phyloP scores from a whole-genome alignment of 2,113 vertebrate genomes.

The Oplegnathus fasciatus region DNA sequence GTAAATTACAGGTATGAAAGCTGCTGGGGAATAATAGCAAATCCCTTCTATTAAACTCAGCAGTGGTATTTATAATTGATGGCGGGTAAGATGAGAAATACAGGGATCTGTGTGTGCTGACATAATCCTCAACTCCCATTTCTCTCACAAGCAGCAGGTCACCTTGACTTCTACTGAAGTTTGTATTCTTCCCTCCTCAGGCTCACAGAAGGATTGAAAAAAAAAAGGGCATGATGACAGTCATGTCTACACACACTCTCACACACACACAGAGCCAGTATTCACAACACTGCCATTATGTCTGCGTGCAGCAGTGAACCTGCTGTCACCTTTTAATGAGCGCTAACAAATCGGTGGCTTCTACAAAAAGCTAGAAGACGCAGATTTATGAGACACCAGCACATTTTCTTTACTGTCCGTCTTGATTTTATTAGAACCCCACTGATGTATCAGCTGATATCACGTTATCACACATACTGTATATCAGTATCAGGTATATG shows the following conservation, averaged over 20 bases:
- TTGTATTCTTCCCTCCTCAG: slow-evolving; percentile 36
- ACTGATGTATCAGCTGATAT: background rate
- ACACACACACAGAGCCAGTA: background rate
- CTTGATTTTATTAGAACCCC: background rate
- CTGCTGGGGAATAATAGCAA: background rate
- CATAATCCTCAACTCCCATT: slow-evolving; percentile 29
- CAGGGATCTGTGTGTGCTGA: slow-evolving; percentile 16
- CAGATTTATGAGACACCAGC: background rate
- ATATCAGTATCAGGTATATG: background rate
- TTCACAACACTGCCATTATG: background rate
- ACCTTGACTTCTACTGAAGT: slow-evolving; percentile 59
- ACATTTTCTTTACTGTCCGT: slow-evolving; percentile 5
- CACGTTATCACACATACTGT: background rate
- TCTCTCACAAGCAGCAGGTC: slow-evolving; percentile 48
- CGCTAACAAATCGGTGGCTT: background rate
- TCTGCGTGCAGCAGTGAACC: background rate
- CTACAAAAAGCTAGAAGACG: background rate
- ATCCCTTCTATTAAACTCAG: background rate
- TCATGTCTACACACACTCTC: slow-evolving; percentile 12
- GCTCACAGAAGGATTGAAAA: background rate
- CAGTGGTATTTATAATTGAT: slow-evolving; percentile 24
- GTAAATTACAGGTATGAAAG: slow-evolving; percentile 1
- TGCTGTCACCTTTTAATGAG: slow-evolving; percentile 2
- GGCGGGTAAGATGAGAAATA: slow-evolving; percentile 21
- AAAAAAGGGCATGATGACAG: slow-evolving; percentile 3